Conservation (phyloP, 2,113 vertebrate species). For the Hepsetus odoe region DNA sequence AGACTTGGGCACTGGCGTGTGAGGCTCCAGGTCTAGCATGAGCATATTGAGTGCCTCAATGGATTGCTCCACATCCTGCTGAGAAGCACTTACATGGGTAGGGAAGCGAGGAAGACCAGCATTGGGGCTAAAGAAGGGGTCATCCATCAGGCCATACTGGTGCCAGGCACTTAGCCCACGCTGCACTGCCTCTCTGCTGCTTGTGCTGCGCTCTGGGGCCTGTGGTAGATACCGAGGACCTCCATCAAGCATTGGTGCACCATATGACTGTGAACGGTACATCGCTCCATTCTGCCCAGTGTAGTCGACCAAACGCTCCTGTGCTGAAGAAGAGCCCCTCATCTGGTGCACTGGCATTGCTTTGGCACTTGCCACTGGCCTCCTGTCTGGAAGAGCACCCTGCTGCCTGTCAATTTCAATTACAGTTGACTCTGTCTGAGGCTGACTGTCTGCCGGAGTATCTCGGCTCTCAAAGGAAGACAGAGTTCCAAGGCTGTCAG, state of each 20-base stretch:
- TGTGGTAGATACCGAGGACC: constrained; percentile 77
- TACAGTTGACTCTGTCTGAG: constrained; percentile 22
- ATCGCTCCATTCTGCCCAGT: constrained; percentile 75
- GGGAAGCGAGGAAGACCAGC: constrained; percentile 88
- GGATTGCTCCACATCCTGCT: constrained; percentile 90
- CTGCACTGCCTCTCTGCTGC: constrained; percentile 94
- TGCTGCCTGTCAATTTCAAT: constrained; percentile 59
- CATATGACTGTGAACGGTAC: constrained; percentile 85
- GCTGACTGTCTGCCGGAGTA: constrained; percentile 70
- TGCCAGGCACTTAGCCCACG: constrained; percentile 92
- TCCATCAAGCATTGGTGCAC: constrained; percentile 70
- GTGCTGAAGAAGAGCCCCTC: constrained; percentile 76
- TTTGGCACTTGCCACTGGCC: constrained; percentile 62
- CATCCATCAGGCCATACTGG: constrained; percentile 81
- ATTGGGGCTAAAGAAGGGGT: constrained; percentile 76
- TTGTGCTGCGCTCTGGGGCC: constrained; percentile 83
- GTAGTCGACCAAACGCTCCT: constrained; percentile 77
- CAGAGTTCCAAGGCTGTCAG: constrained; percentile 89
- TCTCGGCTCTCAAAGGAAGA: constrained; percentile 87
- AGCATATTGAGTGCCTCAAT: constrained; percentile 93
- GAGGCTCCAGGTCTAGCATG: constrained; percentile 88
- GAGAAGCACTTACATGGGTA: constrained; percentile 73
- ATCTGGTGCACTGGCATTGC: constrained; percentile 74
- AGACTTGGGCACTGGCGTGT: constrained; percentile 85
- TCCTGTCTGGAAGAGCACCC: constrained; percentile 62